These are phyloP conservation scores for Lithophane ornitopus DNA, from an alignment of 2,888 invertebrate species.

Conservation along the genomic window DNA sequence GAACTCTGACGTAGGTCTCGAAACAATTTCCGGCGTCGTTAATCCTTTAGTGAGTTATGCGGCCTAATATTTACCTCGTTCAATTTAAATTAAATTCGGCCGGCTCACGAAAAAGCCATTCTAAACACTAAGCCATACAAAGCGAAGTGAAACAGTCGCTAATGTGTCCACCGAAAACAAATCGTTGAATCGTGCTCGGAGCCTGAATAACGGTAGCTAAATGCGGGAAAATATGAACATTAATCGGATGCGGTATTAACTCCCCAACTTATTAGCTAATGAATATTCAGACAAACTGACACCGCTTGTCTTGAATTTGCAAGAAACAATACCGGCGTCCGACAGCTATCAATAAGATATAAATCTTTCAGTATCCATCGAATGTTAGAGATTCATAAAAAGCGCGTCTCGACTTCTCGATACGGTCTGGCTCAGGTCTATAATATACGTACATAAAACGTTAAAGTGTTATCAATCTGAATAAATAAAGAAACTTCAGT, in stretches of 20 bases:
- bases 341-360: slow-evolving; percentile 65
- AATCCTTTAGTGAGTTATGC: slow-evolving; percentile 62
- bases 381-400: slow-evolving; percentile 54
- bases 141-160: slow-evolving; percentile 69
- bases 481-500: slow-evolving; percentile 21
- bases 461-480: slow-evolving; percentile 23
- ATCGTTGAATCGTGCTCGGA: slow-evolving; percentile 70
- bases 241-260: slow-evolving; percentile 79
- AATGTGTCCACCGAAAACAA: slow-evolving; percentile 75
- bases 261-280: slow-evolving; percentile 75
- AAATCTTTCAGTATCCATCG: slow-evolving; percentile 77
- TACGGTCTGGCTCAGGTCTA: slow-evolving; percentile 29
- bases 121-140: slow-evolving; percentile 66
- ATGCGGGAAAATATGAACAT: slow-evolving; percentile 73
- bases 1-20: slow-evolving; percentile 25
- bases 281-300: slow-evolving; percentile 85
- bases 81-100: slow-evolving; percentile 67
- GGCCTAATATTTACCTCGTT: slow-evolving; percentile 54
- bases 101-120: slow-evolving; percentile 72
- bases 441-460: slow-evolving; percentile 19
- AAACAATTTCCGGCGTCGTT: slow-evolving; percentile 50
- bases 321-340: slow-evolving; percentile 81
- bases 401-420: slow-evolving; percentile 25
- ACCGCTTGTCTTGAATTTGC: slow-evolving; percentile 83
- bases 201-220: slow-evolving; percentile 62